phyloP scores from a whole-genome alignment of 2,797 vertebrate species.

The Simalia tracyae region DNA sequence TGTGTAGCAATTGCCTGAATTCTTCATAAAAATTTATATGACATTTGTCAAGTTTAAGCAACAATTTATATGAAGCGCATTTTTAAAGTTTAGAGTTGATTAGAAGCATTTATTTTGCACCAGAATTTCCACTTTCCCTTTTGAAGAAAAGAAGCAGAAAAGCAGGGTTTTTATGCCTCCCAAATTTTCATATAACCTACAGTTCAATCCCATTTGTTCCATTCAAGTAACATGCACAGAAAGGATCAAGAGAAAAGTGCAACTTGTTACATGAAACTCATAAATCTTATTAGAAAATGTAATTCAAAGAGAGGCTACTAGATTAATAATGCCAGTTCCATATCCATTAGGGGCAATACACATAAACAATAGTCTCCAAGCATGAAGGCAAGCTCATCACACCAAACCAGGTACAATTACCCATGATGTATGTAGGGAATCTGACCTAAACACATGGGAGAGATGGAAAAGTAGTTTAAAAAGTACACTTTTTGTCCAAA shows the following conservation, averaged over 20 bases:
- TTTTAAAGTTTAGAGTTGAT: background rate
- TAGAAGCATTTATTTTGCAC: background rate
- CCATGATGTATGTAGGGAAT: constrained; percentile 81
- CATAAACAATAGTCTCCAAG: constrained; percentile 36
- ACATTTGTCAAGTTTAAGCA: background rate
- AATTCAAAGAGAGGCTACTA: background rate
- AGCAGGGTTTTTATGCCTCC: background rate
- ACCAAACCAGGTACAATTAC: constrained; percentile 77
- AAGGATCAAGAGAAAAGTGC: background rate
- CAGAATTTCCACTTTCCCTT: background rate
- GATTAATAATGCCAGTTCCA: constrained; percentile 10
- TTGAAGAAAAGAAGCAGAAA: too few relatives aligned
- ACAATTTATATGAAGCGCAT: background rate
- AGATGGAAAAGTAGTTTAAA: constrained; percentile 66
- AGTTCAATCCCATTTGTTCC: background rate
- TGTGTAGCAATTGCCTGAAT: background rate
- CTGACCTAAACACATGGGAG: constrained; percentile 76
- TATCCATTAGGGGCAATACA: background rate
- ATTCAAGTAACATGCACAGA: constrained; percentile 16
- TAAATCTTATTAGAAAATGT: background rate
- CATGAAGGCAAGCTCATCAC: constrained; percentile 60
- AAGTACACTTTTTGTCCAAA: constrained; percentile 28
- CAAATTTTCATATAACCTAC: background rate
- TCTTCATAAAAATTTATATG: background rate
- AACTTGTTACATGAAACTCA: background rate